These are phyloP conservation scores for Netelia melanura DNA, from an alignment of 2,888 invertebrate species.

Conservation along the genomic window DNA sequence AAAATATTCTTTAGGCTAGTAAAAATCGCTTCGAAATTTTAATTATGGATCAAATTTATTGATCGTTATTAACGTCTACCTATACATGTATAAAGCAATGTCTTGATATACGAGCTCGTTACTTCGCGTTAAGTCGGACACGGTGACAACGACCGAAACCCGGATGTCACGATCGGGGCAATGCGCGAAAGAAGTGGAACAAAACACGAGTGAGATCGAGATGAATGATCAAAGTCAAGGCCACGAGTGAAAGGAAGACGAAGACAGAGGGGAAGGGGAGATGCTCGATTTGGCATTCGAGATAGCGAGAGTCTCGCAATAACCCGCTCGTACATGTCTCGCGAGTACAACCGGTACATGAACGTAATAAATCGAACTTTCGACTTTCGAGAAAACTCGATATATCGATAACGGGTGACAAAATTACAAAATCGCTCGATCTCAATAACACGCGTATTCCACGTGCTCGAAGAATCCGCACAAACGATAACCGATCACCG, in stretches of 20 bases:
- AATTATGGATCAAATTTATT: neutral
- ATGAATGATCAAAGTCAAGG: slow-evolving; percentile 52
- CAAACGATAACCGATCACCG: no score
- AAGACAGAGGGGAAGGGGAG: neutral
- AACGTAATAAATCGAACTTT: neutral
- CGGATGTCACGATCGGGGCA: neutral
- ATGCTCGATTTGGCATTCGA: slow-evolving; percentile 21
- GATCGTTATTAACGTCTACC: neutral
- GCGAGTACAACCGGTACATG: neutral
- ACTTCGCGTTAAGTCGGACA: no score
- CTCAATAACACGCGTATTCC: no score
- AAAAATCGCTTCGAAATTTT: neutral
- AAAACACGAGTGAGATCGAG: neutral
- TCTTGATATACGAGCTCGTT: neutral
- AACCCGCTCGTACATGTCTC: neutral
- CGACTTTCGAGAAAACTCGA: neutral
- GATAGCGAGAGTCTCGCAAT: slow-evolving; percentile 4
- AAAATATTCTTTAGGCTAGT: no score
- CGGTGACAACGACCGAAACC: no score
- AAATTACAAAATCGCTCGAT: neutral
- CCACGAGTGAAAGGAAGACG: neutral
- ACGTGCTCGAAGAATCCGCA: no score
- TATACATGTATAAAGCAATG: neutral
- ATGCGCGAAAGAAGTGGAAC: slow-evolving; percentile 16
- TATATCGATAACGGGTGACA: neutral